Percentiles rank a stretch among this genome's conserved stretches.
These are phyloP conservation scores for Sussaba pulchella DNA, from an alignment of 2,888 invertebrate species.

Conservation along the genomic window DNA sequence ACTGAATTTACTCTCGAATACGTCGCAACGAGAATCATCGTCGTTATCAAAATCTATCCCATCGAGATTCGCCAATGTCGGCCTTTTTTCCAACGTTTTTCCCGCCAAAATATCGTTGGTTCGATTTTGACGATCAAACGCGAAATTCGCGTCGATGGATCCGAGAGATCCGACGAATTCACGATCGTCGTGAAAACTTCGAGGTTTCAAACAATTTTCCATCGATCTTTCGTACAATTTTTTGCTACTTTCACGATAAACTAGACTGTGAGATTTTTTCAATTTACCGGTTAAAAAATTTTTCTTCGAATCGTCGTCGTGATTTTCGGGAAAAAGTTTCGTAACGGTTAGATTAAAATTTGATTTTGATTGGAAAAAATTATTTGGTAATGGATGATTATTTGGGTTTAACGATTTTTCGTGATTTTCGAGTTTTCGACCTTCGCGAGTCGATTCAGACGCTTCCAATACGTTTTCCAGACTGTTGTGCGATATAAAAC, in stretches of 20 bases:
- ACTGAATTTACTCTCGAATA: constrained; percentile 69
- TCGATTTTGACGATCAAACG: constrained; percentile 13
- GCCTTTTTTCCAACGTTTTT: constrained; percentile 68
- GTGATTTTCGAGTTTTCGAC: neutral
- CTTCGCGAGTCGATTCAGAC: constrained; percentile 59
- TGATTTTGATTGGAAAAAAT: constrained; percentile 23
- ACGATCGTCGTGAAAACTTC: constrained; percentile 14
- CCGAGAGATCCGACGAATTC: constrained; percentile 8
- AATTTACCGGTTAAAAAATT: no score
- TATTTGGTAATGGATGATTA: neutral
- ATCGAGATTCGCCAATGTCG: constrained; percentile 64
- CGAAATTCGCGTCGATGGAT: constrained; percentile 1
- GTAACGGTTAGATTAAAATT: constrained; percentile 21
- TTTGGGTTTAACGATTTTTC: constrained; percentile 23
- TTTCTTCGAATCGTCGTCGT: neutral
- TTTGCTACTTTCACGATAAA: neutral
- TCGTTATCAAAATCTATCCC: constrained; percentile 61
- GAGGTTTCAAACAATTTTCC: neutral
- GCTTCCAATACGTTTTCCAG: constrained; percentile 70
- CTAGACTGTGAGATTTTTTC: constrained; percentile 26
- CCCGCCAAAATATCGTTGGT: neutral
- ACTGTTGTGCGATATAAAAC: constrained; percentile 74
- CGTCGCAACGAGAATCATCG: constrained; percentile 65
- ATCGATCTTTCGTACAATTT: neutral
- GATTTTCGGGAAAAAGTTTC: constrained; percentile 9